A percentile compares a stretch with the other conserved stretches of the same genome.
Conservation (phyloP, 2,113 vertebrate genomes). For the Vicugna pacos region DNA sequence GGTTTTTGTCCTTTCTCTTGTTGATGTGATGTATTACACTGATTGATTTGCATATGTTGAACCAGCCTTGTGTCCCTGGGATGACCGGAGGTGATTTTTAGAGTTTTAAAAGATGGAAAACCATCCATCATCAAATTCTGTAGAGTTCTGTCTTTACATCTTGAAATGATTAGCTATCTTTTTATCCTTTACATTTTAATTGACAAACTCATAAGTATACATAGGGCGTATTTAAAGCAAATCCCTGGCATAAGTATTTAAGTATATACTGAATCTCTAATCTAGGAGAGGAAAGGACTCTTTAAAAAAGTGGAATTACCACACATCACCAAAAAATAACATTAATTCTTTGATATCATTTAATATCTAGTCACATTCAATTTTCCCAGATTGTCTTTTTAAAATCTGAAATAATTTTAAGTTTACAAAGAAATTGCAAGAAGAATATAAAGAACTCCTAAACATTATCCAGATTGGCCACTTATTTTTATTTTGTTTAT, state of each 20-base stretch:
- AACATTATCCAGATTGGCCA: too few species aligned
- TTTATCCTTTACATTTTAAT: conserved; percentile 7
- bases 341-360: not conserved
- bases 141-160: not conserved
- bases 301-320: not conserved
- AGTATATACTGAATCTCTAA: not conserved
- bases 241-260: not conserved
- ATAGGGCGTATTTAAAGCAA: not conserved
- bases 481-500: too few species aligned
- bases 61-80: too few species aligned
- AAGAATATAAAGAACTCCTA: too few species aligned
- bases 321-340: not conserved
- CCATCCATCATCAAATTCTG: not conserved
- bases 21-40: too few species aligned
- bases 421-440: not conserved
- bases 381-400: conserved; percentile 5
- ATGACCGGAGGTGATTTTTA: not conserved
- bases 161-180: not conserved
- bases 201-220: not conserved
- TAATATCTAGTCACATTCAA: not conserved
- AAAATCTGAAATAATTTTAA: not conserved
- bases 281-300: not conserved
- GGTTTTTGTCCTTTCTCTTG: too few species aligned
- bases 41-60: too few species aligned
- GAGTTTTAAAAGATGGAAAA: not conserved